A percentile compares a stretch with the other conserved stretches of the same genome.
phyloP scores from a whole-genome alignment of 2,113 vertebrate species.

The Cryptoleucopteryx plumbea region DNA sequence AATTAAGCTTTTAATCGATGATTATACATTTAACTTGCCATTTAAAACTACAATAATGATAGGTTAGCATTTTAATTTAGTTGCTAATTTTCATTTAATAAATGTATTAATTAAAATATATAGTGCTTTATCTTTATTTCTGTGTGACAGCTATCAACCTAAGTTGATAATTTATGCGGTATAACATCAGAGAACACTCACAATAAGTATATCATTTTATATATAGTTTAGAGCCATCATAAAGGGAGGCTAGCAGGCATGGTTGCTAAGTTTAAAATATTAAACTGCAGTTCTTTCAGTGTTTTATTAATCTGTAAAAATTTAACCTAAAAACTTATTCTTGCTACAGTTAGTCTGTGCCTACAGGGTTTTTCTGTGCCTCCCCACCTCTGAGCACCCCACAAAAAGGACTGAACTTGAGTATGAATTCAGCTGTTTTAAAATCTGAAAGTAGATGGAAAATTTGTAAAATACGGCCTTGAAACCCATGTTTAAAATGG shows the following conservation, averaged over 20 bases:
- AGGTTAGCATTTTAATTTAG: slow-evolving; percentile 34
- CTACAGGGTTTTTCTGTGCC: neutral
- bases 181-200: neutral
- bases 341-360: neutral
- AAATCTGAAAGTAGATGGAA: neutral
- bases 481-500: neutral
- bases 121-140: slow-evolving; percentile 48
- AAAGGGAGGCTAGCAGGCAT: neutral
- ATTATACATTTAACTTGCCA: slow-evolving; percentile 42
- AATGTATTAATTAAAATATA: slow-evolving; percentile 56
- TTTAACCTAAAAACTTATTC: neutral
- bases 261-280: neutral
- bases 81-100: slow-evolving; percentile 57
- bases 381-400: neutral
- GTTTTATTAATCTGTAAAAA: neutral
- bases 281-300: neutral
- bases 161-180: slow-evolving; percentile 1
- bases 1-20: slow-evolving; percentile 35
- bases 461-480: neutral
- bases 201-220: neutral
- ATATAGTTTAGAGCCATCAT: neutral
- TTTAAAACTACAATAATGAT: slow-evolving; percentile 17
- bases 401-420: neutral
- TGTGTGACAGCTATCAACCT: slow-evolving; percentile 53
- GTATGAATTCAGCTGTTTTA: neutral